Base-by-base conservation (phyloP, 2,888 invertebrate species). In the Tachina fera region DNA sequence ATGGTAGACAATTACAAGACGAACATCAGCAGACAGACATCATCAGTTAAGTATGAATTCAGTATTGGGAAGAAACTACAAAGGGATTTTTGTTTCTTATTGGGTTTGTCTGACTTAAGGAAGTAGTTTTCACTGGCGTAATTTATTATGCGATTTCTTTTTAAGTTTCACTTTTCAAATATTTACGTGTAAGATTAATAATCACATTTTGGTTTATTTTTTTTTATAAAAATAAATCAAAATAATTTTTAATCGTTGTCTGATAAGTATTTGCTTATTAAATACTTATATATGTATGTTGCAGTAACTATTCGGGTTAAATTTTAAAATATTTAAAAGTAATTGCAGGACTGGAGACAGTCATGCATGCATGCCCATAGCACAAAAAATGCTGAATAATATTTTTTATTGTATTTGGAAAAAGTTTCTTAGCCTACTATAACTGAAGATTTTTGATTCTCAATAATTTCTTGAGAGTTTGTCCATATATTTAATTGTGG, bases 1-100 rank as follows among this genome's bases (percentile, higher is more conserved):
- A 67, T 67, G 16, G 31, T 14, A 56, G 41, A 71, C 71, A 79
- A 79, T 71, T 79, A 61, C 49, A 16, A 31, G 51, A 45, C 22
- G 60, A 51, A 45, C 60, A 43, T 49, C 49, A 47, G 3, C 4
- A 19, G 43, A 77, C 43, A 49, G 43, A 77, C 43, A 49, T 6
- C 19, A 70, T 1, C 13, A 43, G 77, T 56, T 41, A 43, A 43
- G 16, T 16, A 16, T 43, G n/a, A 9, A 65, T 45, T 56, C 19
- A 47, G 56, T 49, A 49, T 58, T 39, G 19, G 41, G 14, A 45
- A 77, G 49, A 60, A 49, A n/a, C 5, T 16, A 47, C n/a, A 47
- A 68, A 77, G 60, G 68, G 45, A 31, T 31, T 31, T 41, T 51
- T 74, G 19, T 47, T 22, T 22, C 19, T 60, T n/a, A 19, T 39